Evolutionary conservation across 2,888 invertebrate genomes (phyloP), one percentile per base, ranked within the genome.

Genomic region (Cataglyphis rosenhaueri): DNA sequence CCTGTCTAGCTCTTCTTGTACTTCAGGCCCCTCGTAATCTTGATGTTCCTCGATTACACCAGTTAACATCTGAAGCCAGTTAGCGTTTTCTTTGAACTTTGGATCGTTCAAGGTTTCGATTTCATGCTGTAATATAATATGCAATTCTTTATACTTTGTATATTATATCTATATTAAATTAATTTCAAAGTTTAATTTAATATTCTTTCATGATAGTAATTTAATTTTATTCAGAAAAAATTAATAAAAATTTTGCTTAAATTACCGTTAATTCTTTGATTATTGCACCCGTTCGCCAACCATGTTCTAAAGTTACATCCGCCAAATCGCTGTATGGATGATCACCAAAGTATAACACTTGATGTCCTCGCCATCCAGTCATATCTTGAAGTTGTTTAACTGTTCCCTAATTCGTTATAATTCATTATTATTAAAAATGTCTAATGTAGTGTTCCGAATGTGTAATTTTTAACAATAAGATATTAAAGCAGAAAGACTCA

Each of bases 251-350:
- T 61, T 25, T 64, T 32, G 32, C n/a, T 68, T 25, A 57, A 92
- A 95, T 95, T 94, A 98, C 98, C 91, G 97, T 97, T 61, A 99
- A 95, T 95, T 99, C 99, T 90, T 97, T 98, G 87, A 99, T 99
- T 86, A 99, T 99, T 55, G 99, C 99, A 0, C 99, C 99, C 4
- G 99, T 99, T 89, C 99, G 96, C 99, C 99, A 99, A 71, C 99
- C 99, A 95, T 99, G 98, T 93, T 98, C 98, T 52, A 99, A 95
- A 0, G 99, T 99, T 57, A 99, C 98, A 95, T 99, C 99, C 10
- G 99, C 99, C 82, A 99, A 96, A 95, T 99, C 99, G 92, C 97
- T 98, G 95, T 99, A 99, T 0, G 99, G 99, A 95, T 99, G 99
- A 95, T 99, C 99, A 0, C 99, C 99, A 95, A 99, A 99, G 95